Percentiles rank a stretch among this genome's conserved stretches.
phyloP scores from a whole-genome alignment of 2,797 vertebrate genomes.

The Sciaenops ocellatus region DNA sequence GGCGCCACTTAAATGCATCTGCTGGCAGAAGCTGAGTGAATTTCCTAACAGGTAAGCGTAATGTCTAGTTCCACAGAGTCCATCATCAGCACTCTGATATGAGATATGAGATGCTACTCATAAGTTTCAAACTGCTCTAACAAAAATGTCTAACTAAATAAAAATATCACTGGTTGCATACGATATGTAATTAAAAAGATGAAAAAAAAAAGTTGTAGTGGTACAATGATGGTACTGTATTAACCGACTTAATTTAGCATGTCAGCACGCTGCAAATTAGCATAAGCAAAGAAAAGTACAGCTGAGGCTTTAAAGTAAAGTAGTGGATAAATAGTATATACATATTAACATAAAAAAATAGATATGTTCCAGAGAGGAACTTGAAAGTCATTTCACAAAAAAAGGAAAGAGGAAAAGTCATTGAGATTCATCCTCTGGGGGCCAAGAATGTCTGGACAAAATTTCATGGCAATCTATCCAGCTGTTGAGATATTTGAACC shows the following conservation, averaged over 20 bases:
- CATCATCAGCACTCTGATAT: background rate
- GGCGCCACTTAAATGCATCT: too few relatives aligned
- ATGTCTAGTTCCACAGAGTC: too few relatives aligned
- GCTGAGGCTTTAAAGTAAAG: background rate
- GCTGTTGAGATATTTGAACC: background rate
- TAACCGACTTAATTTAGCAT: background rate
- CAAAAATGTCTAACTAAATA: background rate
- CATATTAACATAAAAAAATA: too few relatives aligned
- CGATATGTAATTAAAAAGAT: background rate
- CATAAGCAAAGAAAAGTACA: background rate
- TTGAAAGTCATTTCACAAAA: background rate
- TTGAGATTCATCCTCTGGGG: background rate
- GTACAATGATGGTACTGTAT: background rate
- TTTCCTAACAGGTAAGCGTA: too few relatives aligned
- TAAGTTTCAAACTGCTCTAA: background rate
- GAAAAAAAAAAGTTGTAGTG: background rate
- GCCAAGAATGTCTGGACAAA: background rate
- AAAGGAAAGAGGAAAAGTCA: background rate
- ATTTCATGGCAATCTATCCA: background rate
- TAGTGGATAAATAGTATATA: too few relatives aligned
- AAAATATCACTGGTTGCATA: background rate
- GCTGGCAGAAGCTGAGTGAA: too few relatives aligned
- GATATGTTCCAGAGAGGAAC: background rate
- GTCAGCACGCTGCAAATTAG: background rate
- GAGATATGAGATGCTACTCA: background rate